Percentiles rank a stretch among this genome's conserved stretches.
Conservation (phyloP, 2,888 invertebrate species). For the Ennomos quercinarius region DNA sequence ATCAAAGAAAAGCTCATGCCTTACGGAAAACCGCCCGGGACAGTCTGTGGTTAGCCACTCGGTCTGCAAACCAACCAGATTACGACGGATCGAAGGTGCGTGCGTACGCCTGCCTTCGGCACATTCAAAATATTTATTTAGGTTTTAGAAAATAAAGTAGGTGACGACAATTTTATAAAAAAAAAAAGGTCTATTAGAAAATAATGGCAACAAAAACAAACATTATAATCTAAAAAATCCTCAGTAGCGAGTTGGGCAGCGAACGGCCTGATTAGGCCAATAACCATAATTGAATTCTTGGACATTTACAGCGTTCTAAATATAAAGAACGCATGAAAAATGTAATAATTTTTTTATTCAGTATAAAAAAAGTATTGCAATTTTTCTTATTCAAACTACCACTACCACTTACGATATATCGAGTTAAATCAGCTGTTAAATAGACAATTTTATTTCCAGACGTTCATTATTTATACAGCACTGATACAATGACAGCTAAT, state of each 20-base stretch:
- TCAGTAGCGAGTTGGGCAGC: too few species aligned
- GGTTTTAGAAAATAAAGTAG: too few species aligned
- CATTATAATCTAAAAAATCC: too few species aligned
- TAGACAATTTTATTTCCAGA: slow-evolving; percentile 9
- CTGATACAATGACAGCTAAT: slow-evolving; percentile 25
- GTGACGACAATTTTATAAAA: too few species aligned
- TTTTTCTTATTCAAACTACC: too few species aligned
- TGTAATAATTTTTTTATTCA: not conserved
- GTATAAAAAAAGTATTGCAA: too few species aligned
- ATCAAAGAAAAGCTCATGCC: too few species aligned
- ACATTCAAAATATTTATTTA: not conserved
- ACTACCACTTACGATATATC: too few species aligned
- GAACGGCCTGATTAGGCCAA: too few species aligned
- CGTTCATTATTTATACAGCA: slow-evolving; percentile 20
- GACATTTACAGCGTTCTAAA: not conserved
- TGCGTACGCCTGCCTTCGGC: slow-evolving; percentile 11
- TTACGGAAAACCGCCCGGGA: not conserved
- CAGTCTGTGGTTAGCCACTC: slow-evolving; percentile 63
- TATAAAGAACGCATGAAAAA: slow-evolving; percentile 2
- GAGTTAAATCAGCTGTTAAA: slow-evolving; percentile 7
- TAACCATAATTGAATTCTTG: too few species aligned
- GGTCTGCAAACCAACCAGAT: slow-evolving; percentile 70
- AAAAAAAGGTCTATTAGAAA: too few species aligned
- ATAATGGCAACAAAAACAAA: too few species aligned
- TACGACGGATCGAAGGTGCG: slow-evolving; percentile 41